Conservation (phyloP, 1,140 invertebrate genomes). For the Brachionus plicatilis region DNA sequence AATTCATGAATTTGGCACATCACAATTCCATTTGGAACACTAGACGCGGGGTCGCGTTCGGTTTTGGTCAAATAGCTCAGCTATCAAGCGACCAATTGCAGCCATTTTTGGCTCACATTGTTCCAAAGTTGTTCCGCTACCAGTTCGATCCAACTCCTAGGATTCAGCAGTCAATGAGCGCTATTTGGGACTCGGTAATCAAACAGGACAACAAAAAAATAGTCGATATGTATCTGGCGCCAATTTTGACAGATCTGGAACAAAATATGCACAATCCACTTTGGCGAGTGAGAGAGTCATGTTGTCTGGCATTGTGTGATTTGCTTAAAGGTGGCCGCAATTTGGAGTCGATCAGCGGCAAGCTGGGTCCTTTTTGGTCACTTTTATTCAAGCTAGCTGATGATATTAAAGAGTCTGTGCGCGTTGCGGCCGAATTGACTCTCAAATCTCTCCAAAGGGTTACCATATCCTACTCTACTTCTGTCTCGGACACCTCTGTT, state of each 20-base stretch:
- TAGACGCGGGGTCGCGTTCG: conserved; percentile 54
- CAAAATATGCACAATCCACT: conserved; percentile 73
- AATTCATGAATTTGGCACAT: conserved; percentile 88
- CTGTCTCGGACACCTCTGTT: conserved; percentile 67
- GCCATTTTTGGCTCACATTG: conserved; percentile 72
- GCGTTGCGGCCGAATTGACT: conserved; percentile 70
- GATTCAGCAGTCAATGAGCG: conserved; percentile 81
- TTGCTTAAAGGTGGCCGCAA: conserved; percentile 26
- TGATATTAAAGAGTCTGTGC: conserved; percentile 60
- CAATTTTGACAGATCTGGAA: conserved; percentile 74
- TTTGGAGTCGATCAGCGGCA: conserved; percentile 1
- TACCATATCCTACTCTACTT: conserved; percentile 44
- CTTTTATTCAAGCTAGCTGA: conserved; percentile 19
- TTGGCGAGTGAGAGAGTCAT: conserved; percentile 82
- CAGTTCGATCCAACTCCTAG: conserved; percentile 81
- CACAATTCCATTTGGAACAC: conserved; percentile 89
- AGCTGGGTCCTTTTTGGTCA: conserved; percentile 3
- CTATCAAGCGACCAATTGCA: conserved; percentile 64
- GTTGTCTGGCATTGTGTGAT: conserved; percentile 49
- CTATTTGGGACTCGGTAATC: conserved; percentile 83
- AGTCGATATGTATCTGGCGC: conserved; percentile 78
- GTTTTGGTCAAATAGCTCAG: conserved; percentile 44
- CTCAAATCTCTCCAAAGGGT: conserved; percentile 73
- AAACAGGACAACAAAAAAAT: conserved; percentile 74
- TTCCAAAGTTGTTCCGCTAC: conserved; percentile 77